Base-by-base conservation (phyloP, 1,140 invertebrate species). In the Drosophila tsacasi region DNA sequence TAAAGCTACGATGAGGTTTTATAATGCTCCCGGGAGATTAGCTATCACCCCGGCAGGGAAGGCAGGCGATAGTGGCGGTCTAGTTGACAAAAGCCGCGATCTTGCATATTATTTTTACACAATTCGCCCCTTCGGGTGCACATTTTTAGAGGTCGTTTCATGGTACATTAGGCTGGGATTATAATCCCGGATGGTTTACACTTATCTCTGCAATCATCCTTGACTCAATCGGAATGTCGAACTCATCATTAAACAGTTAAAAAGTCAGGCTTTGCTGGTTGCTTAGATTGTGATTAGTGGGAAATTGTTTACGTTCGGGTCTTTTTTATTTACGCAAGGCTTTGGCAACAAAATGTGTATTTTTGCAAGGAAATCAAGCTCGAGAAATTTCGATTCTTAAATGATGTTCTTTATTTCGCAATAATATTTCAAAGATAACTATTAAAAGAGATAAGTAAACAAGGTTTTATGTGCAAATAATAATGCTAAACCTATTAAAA, bases 101-200 rank as follows among this genome's bases (percentile, higher is more conserved):
- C 39, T 59, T 39, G 64, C 39, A 44, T 40, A 58, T 35, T 58
- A 68, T 46, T 52, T 62, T 58, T 57, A 66, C 67, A 79, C 76
- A 79, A 79, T 37, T 47, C 35, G 39, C 23, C 64, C 44, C 6
- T 25, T 37, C 5, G 42, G 39, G 55, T 71, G 76, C 66, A 57
- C 54, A 79, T 25, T 58, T 30, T 74, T 89, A 89, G 85, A 90
- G 84, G 84, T 84, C 84, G 63, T 89, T 89, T 89, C 84, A 89
- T 90, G 84, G 84, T 32, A 81, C 84, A 89, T 66, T 89, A 72
- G 55, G 47, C 50, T 54, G 83, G 73, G 40, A 59, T 72, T 64
- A 52, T 64, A 75, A 68, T 50, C 50, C 55, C 62, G 52, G 25
- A 44, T 37, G 42, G 39, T 30, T 46, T 19, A 5, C n/a, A 25